Evolutionary conservation across 1,140 invertebrate genomes (phyloP), one percentile per base, ranked within the genome.

Genomic region (Drosophila repletoides): DNA sequence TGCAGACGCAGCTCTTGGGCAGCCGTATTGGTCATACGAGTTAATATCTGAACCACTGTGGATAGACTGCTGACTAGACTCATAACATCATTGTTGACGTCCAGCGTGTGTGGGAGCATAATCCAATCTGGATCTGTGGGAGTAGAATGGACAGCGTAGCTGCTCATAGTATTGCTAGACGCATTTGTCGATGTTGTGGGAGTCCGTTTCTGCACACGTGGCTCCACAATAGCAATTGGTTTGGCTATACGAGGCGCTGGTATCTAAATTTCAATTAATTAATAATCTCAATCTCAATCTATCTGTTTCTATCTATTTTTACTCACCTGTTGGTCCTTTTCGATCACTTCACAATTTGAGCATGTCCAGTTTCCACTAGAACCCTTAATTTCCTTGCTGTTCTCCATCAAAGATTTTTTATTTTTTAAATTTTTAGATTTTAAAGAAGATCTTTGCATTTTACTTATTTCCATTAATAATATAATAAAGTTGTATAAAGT

Each of bases 391-490:
- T 59, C 31, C 12, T 59, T 59, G 10, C 15, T 46, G 43, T 14
- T 33, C 53, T 34, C 31, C 61, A 65, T 59, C 2, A 33, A 49
- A n/a, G 34, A 43, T 48, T 31, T 49, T 65, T 22, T 33, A 49
- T 59, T 49, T 65, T 65, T 43, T 31, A 40, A 41, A 31, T 59
- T 43, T 65, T 49, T 9, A 49, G 61, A 65, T 65, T 65, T 64
- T 41, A 59, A 59, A 49, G 19, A 26, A 26, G 43, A 29, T 33
- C 15, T 48, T 14, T 40, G 29, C 61, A 65, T 48, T 38, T 17
- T 40, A n/a, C 17, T 45, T 33, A 14, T 29, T 28, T 46, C 5
- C 45, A 36, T 22, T 7, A 38, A 33, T 26, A 36, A 0, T 10
- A 33, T n/a, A n/a, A n/a, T n/a, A n/a, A n/a, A n/a, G n/a, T n/a